Conservation (phyloP, 2,113 vertebrate genomes). For the Pseudonaja textilis region DNA sequence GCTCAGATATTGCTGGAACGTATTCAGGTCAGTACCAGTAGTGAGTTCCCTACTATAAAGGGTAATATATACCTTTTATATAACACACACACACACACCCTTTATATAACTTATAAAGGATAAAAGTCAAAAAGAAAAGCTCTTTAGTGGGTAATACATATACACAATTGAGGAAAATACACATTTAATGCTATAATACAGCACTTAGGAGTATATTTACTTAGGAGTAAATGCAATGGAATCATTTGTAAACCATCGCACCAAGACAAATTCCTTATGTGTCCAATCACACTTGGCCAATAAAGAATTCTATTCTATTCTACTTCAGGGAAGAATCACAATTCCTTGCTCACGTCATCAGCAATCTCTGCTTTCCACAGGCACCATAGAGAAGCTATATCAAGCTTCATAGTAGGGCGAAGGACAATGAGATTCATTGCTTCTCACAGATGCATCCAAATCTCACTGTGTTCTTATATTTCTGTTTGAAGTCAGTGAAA, state of each 20-base stretch:
- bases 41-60: not conserved
- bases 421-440: not conserved
- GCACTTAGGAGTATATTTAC: not conserved
- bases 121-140: not conserved
- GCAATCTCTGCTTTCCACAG: not conserved
- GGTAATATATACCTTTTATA: too few species aligned
- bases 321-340: not conserved
- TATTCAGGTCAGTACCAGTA: not conserved
- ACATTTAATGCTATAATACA: not conserved
- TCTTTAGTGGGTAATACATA: not conserved
- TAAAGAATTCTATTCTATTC: too few species aligned
- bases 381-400: not conserved
- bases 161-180: not conserved
- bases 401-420: not conserved
- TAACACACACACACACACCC: too few species aligned
- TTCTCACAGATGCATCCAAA: not conserved
- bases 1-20: not conserved
- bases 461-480: not conserved
- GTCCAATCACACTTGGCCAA: too few species aligned
- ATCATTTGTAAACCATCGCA: not conserved
- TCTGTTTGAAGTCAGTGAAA: not conserved
- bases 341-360: not conserved
- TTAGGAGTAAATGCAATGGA: not conserved
- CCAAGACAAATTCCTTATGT: not conserved
- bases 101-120: too few species aligned